A percentile compares a stretch with the other conserved stretches of the same genome.
Conservation (phyloP, 2,113 vertebrate genomes). For the Crotalus helleri region DNA sequence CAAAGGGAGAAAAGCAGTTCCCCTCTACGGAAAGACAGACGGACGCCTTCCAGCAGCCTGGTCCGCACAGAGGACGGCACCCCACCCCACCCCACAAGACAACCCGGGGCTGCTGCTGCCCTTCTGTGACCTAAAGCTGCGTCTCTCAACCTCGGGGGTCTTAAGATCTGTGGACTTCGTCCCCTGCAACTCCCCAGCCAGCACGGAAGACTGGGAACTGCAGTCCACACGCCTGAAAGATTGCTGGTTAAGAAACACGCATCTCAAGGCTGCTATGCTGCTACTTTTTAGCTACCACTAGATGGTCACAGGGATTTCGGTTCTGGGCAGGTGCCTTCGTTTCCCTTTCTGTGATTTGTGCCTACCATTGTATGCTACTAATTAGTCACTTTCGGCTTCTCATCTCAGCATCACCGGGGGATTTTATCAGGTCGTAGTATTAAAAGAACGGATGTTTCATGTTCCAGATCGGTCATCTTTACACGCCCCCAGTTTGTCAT, state of each 20-base stretch:
- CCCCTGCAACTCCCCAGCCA: neutral
- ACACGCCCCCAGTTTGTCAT: neutral
- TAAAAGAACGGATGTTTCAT: conserved; percentile 41
- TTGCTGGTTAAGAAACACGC: neutral
- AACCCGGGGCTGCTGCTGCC: neutral
- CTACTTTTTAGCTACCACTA: conserved; percentile 6
- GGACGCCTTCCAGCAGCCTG: no score
- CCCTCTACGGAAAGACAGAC: no score
- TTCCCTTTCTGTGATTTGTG: neutral
- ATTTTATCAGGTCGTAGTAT: conserved; percentile 5
- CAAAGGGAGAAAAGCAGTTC: no score
- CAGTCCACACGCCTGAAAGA: neutral
- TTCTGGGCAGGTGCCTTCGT: neutral
- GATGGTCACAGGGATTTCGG: conserved; percentile 23
- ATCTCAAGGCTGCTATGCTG: neutral
- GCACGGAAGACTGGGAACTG: neutral
- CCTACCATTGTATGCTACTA: neutral
- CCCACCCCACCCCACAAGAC: no score
- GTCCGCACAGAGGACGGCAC: neutral
- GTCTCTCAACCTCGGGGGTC: no score
- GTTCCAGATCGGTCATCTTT: conserved; percentile 5
- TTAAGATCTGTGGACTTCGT: no score
- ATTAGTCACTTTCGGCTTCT: conserved; percentile 10
- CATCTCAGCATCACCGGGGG: neutral
- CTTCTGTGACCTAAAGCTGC: neutral